These are phyloP conservation scores for Ditylenchus dipsaci DNA, from an alignment of 1,140 invertebrate genomes.

Conservation along the genomic window DNA sequence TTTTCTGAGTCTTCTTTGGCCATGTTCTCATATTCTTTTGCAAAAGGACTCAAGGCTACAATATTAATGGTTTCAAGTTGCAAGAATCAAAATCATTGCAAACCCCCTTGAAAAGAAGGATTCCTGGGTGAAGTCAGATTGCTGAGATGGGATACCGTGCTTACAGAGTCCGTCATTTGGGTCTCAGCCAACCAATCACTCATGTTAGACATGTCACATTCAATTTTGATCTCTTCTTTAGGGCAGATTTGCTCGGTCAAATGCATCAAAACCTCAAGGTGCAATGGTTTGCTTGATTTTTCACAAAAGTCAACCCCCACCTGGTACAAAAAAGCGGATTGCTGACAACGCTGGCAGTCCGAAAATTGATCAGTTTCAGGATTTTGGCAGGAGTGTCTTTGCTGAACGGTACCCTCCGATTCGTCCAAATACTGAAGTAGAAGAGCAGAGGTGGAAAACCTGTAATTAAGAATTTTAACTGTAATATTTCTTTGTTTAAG, in stretches of 20 bases:
- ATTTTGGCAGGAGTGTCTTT: conserved; percentile 68
- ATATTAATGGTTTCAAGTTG: not conserved
- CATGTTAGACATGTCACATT: conserved; percentile 18
- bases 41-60: not conserved
- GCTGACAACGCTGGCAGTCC: conserved; percentile 85
- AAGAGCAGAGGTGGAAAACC: conserved; percentile 35
- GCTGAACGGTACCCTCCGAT: conserved; percentile 67
- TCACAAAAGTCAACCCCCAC: conserved; percentile 57
- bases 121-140: conserved; percentile 41
- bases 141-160: conserved; percentile 38
- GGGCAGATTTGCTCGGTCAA: conserved; percentile 64
- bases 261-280: conserved; percentile 42
- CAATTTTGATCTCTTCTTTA: conserved; percentile 58
- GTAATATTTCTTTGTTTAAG: no score
- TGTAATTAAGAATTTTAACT: no score
- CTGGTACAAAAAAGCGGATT: conserved; percentile 87
- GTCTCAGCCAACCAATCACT: conserved; percentile 35
- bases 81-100: conserved; percentile 7
- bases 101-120: conserved; percentile 14
- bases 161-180: conserved; percentile 33
- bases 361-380: conserved; percentile 58
- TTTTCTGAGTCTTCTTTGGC: not conserved
- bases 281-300: not conserved
- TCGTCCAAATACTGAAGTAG: conserved; percentile 66
- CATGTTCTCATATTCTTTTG: not conserved